Evolutionary conservation across 2,113 vertebrate genomes (phyloP), one percentile per base, ranked within the genome.

Genomic region (Myiopsitta monachus): DNA sequence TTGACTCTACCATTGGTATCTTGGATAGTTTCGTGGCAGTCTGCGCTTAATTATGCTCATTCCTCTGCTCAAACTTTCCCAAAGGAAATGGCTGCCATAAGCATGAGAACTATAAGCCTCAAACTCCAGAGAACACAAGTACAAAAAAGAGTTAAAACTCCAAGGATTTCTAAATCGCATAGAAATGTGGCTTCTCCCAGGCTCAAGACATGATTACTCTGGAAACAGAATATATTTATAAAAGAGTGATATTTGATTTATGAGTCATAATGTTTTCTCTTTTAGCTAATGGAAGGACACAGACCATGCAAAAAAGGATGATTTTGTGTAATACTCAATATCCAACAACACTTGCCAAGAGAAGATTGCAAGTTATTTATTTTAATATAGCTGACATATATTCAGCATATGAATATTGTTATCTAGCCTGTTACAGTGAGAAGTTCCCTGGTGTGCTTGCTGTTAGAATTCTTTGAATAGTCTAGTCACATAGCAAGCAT

Each of bases 41-140:
- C 19, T 66, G 0, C 44, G 27, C 13, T 73, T 79, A 52, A 21
- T 39, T 17, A 13, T 1, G 0, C 11, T 23, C 1, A 0, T 33
- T 62, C 6, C 8, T 51, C 51, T 22, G 51, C 28, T 87, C 54
- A 14, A 0, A 24, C 11, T 77, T 90, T 33, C 63, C 28, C 46
- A 9, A 62, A 54, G 15, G 15, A 0, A 55, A n/a, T 4, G 18
- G 6, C n/a, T 59, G 30, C 27, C 30, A 24, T 18, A 21, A 38
- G 28, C 27, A 8, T 14, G 6, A 36, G 43, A 87, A 28, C 27
- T 17, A 24, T 10, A 26, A 72, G 55, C 18, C 33, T 54, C 17
- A 30, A 30, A 18, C 18, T 69, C 31, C 2, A 2, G 17, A 28
- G 33, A 18, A 55, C 3, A 10, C 54, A 70, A 47, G 22, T 7